Evolutionary conservation across 1,140 invertebrate species (phyloP).

Genomic region (Heliconius eleuchia): DNA sequence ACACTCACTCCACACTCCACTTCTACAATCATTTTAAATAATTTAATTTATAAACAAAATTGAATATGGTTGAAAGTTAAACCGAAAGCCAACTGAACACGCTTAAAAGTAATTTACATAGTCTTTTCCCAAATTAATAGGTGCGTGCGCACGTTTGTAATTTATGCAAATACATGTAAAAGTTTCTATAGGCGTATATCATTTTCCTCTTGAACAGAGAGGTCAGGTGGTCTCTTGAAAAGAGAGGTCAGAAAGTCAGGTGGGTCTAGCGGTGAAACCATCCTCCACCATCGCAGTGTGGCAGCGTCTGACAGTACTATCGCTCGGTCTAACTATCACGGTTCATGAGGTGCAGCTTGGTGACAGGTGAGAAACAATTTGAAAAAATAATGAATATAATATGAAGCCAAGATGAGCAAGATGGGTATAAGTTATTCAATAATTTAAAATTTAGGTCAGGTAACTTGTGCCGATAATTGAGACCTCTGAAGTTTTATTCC

Average conservation of each 20-base stretch:
- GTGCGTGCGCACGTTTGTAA: background rate
- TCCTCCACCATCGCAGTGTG: too few species aligned
- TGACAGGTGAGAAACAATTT: too few species aligned
- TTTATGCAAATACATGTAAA: slow-evolving; percentile 1
- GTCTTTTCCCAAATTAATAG: background rate
- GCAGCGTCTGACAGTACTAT: too few species aligned
- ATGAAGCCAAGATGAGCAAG: background rate
- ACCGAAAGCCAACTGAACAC: slow-evolving; percentile 1
- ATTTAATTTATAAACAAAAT: background rate
- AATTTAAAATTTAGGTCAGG: background rate
- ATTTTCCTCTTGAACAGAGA: background rate
- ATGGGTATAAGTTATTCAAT: background rate
- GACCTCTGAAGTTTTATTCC: background rate
- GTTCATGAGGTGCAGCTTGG: too few species aligned
- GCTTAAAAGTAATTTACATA: slow-evolving; percentile 19
- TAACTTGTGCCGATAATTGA: background rate
- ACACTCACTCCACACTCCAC: too few species aligned
- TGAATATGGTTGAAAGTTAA: slow-evolving; percentile 13
- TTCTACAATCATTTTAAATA: too few species aligned
- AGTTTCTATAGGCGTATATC: background rate
- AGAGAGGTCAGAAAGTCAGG: too few species aligned
- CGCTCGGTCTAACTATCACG: too few species aligned
- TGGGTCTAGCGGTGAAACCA: too few species aligned
- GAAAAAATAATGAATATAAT: too few species aligned
- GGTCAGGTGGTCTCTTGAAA: too few species aligned